Percentiles rank a stretch among this genome's conserved stretches.
phyloP scores from a whole-genome alignment of 1,140 invertebrate genomes.

The Pogonognathellus flavescens region DNA sequence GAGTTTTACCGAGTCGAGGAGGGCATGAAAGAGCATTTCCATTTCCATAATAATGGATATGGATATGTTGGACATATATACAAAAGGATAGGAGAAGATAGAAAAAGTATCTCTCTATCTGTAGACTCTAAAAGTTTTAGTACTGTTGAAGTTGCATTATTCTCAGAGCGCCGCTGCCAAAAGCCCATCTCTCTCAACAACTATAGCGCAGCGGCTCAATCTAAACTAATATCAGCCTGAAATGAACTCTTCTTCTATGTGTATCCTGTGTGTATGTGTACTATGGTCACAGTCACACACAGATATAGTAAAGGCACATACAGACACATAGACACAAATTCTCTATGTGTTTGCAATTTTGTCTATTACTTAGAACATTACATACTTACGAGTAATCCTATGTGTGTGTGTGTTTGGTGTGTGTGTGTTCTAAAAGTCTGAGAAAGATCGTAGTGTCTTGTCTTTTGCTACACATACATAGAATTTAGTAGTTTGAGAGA shows the following conservation, averaged over 20 bases:
- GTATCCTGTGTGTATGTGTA: no score
- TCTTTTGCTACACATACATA: background rate
- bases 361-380: background rate
- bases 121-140: constrained; percentile 2
- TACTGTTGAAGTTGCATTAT: constrained; percentile 6
- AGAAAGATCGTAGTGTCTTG: background rate
- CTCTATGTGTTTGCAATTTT: constrained; percentile 32
- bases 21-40: constrained; percentile 17
- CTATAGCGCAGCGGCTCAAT: constrained; percentile 13
- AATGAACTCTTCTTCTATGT: constrained; percentile 26
- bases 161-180: constrained; percentile 46
- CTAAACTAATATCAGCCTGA: constrained; percentile 45
- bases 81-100: constrained; percentile 1
- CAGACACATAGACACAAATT: no score
- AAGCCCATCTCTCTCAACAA: constrained; percentile 35
- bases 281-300: no score
- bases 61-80: constrained; percentile 24
- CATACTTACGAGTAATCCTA: no score
- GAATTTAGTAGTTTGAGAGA: no score
- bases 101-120: background rate
- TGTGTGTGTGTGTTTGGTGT: constrained; percentile 4
- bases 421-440: background rate
- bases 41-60: constrained; percentile 32
- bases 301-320: no score
- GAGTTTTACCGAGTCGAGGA: background rate